These are phyloP conservation scores for Plecotus auritus DNA, from an alignment of 2,113 vertebrate genomes.

Conservation along the genomic window DNA sequence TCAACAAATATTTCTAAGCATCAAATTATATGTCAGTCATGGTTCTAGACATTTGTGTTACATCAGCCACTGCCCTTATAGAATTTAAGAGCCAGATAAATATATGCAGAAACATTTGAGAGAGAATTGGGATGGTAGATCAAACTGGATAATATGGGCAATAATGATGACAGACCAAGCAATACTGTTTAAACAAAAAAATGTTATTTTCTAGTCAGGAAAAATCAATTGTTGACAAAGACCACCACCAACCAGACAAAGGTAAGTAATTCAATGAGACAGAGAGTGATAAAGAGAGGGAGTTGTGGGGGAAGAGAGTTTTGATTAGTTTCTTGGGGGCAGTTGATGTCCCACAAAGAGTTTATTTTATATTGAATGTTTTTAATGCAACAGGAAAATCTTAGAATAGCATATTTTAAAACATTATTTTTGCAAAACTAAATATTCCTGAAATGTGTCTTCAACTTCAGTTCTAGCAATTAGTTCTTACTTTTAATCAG, in stretches of 20 bases:
- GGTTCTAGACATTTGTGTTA: neutral
- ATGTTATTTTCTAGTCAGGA: neutral
- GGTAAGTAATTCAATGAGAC: neutral
- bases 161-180: neutral
- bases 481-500: neutral
- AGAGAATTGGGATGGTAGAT: neutral
- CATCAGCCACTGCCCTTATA: neutral
- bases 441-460: neutral
- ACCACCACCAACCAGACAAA: neutral
- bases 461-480: neutral
- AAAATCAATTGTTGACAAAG: neutral
- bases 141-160: neutral
- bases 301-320: neutral
- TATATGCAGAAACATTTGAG: neutral
- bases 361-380: neutral
- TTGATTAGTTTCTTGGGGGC: neutral
- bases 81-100: neutral
- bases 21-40: neutral
- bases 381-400: neutral
- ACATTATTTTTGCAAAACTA: neutral
- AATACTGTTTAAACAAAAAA: neutral
- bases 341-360: neutral
- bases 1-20: neutral
- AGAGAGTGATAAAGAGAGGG: neutral
- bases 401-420: neutral